Conservation (phyloP, 30 jellyfish, hydroid and myxozoan species). For the Turritopsis dohrnii region DNA sequence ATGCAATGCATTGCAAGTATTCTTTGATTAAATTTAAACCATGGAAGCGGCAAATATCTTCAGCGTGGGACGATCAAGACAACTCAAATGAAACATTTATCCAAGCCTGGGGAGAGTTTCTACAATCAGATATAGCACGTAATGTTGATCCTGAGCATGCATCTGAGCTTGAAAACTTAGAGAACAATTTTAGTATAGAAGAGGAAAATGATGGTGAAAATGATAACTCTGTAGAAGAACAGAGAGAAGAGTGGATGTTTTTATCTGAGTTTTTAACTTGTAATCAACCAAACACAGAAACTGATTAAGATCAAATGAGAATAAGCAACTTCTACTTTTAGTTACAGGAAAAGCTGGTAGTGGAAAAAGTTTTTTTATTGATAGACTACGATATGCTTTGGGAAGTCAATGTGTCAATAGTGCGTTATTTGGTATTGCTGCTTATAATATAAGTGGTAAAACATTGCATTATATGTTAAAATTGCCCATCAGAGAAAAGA, state of each 20-base stretch:
- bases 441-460: too few relatives aligned
- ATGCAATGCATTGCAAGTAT: conserved; percentile 21
- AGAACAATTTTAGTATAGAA: conserved; percentile 16
- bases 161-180: conserved; percentile 14
- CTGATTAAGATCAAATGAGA: too few relatives aligned
- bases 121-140: background rate
- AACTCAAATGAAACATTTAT: conserved; percentile 19
- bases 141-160: conserved; percentile 10
- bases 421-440: too few relatives aligned
- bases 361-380: too few relatives aligned
- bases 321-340: too few relatives aligned
- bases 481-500: too few relatives aligned
- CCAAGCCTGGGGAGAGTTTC: background rate
- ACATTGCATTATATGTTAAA: too few relatives aligned
- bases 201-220: conserved; percentile 15
- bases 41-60: conserved; percentile 5
- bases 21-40: conserved; percentile 29
- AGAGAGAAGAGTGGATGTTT: conserved; percentile 48
- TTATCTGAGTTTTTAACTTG: conserved; percentile 24
- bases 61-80: conserved; percentile 12
- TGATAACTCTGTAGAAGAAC: conserved; percentile 5
- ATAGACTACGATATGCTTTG: too few relatives aligned
- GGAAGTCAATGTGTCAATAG: too few relatives aligned
- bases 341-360: too few relatives aligned
- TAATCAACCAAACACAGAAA: too few relatives aligned